Evolutionary conservation across 2,888 invertebrate genomes (phyloP).

Genomic region (Tholera decimalis): DNA sequence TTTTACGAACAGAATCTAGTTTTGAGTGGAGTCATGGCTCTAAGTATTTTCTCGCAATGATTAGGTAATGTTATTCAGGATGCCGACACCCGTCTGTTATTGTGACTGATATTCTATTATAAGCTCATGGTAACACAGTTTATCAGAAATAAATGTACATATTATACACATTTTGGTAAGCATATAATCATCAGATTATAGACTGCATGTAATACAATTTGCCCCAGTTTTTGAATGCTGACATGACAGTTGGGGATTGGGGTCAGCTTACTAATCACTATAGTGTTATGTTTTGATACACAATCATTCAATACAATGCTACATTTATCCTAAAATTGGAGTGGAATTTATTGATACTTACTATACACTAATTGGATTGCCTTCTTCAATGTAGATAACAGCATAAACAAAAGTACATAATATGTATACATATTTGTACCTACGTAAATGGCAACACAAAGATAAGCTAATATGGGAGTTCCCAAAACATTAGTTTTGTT

Average conservation of each 20-base stretch:
- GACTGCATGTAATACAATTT: constrained; percentile 73
- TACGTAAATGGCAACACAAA: constrained; percentile 11
- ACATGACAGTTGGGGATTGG: constrained; percentile 81
- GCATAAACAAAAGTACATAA: not conserved
- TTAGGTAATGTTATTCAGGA: constrained; percentile 65
- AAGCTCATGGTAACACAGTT: constrained; percentile 59
- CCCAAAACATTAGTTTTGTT: constrained; percentile 33
- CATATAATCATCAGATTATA: constrained; percentile 64
- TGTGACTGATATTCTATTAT: constrained; percentile 68
- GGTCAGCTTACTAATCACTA: constrained; percentile 87
- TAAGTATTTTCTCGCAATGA: constrained; percentile 59
- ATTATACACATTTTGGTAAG: constrained; percentile 61
- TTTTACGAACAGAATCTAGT: constrained; percentile 39
- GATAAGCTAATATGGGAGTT: constrained; percentile 31
- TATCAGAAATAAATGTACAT: constrained; percentile 39
- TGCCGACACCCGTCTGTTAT: constrained; percentile 67
- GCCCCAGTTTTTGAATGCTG: constrained; percentile 85
- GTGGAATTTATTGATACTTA: constrained; percentile 46
- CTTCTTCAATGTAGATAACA: constrained; percentile 8
- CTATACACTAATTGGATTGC: constrained; percentile 36
- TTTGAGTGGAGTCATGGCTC: constrained; percentile 29
- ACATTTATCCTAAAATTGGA: constrained; percentile 75
- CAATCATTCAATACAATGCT: constrained; percentile 79
- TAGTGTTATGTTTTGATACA: constrained; percentile 76
- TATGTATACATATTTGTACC: not conserved